Conservation (phyloP, 2,888 invertebrate genomes). For the Bombylius major region DNA sequence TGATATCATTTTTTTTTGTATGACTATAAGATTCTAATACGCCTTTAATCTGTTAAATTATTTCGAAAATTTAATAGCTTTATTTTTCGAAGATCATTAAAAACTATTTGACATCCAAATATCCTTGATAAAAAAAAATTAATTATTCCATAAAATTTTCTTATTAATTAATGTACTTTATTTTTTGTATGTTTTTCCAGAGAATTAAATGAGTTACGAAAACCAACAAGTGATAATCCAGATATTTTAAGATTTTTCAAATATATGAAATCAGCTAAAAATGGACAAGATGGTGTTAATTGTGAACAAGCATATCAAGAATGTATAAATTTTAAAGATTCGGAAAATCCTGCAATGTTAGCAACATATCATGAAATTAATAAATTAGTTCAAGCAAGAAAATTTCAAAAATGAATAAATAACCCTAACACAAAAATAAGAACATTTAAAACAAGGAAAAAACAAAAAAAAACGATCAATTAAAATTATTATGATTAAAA, state of each 20-base stretch:
- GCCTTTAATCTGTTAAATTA: too few relatives aligned
- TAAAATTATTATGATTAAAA: neutral
- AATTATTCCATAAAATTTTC: too few relatives aligned
- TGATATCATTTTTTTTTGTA: too few relatives aligned
- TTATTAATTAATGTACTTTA: too few relatives aligned
- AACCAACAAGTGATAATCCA: conserved; percentile 74
- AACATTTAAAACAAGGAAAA: neutral
- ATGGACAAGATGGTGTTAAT: conserved; percentile 68
- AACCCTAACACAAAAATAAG: neutral
- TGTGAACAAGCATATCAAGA: conserved; percentile 55
- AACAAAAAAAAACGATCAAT: neutral
- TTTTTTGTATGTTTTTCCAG: conserved; percentile 37
- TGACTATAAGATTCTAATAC: too few relatives aligned
- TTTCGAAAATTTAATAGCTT: too few relatives aligned
- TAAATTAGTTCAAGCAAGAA: conserved; percentile 71
- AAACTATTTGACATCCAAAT: too few relatives aligned
- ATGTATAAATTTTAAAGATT: conserved; percentile 52
- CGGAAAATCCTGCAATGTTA: conserved; percentile 68
- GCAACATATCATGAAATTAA: conserved; percentile 79
- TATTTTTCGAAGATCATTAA: too few relatives aligned
- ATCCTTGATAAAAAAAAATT: too few relatives aligned
- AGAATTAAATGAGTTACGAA: conserved; percentile 71
- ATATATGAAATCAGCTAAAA: conserved; percentile 81
- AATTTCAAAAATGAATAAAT: conserved; percentile 21
- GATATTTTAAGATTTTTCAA: conserved; percentile 79